Conservation (phyloP, 1,140 invertebrate genomes). For the Drosophila malerkotliana region DNA sequence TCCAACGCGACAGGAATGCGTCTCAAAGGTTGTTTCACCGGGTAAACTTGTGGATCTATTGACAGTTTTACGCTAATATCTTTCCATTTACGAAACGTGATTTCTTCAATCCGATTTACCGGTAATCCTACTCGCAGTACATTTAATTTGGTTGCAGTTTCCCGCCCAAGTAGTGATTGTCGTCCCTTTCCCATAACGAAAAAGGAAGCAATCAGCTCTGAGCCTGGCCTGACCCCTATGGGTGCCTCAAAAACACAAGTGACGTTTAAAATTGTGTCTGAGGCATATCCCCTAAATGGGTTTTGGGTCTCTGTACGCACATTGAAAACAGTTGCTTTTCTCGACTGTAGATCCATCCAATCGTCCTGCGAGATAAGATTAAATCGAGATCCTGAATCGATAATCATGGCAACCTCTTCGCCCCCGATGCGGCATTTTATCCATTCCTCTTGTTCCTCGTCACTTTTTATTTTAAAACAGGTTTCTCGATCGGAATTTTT, state of each 20-base stretch:
- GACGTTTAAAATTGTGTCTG: slow-evolving; percentile 11
- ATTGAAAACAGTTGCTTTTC: slow-evolving; percentile 19
- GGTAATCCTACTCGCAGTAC: not conserved
- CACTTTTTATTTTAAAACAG: no score
- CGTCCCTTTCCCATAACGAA: slow-evolving; percentile 18
- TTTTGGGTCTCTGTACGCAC: slow-evolving; percentile 16
- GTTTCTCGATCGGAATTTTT: not conserved
- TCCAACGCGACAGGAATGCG: not conserved
- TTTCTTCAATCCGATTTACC: not conserved
- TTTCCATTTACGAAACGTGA: slow-evolving; percentile 21
- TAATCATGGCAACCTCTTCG: slow-evolving; percentile 28
- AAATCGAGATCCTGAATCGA: slow-evolving; percentile 37
- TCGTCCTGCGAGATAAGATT: slow-evolving; percentile 5
- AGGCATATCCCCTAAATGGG: slow-evolving; percentile 27
- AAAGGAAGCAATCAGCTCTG: not conserved
- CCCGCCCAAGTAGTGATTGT: slow-evolving; percentile 27
- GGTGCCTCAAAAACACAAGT: slow-evolving; percentile 25
- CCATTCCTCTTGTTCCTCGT: no score
- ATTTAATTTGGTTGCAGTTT: slow-evolving; percentile 12
- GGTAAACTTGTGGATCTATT: not conserved
- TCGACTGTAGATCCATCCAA: not conserved
- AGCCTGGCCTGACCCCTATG: not conserved
- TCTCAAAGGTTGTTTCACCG: not conserved
- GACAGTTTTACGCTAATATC: not conserved
- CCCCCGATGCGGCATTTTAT: no score